Evolutionary conservation across 2,113 vertebrate genomes (phyloP).

Genomic region (Coreoperca whiteheadi): DNA sequence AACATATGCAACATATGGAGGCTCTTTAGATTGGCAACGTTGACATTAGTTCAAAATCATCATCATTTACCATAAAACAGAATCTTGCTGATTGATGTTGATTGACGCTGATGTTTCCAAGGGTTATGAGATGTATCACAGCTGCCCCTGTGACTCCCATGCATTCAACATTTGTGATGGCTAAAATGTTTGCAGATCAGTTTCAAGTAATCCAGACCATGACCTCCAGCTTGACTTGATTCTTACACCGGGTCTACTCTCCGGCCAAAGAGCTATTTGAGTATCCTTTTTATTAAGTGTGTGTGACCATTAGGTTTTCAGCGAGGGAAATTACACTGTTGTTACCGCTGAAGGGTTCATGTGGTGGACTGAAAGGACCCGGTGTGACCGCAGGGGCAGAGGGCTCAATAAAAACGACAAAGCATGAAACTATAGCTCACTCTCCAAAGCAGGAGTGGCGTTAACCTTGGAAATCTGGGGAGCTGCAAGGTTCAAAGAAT

Average conservation of each 20-base stretch:
- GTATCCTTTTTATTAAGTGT: slow-evolving; percentile 42
- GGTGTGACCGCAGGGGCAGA: slow-evolving; percentile 43
- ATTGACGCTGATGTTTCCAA: slow-evolving; percentile 51
- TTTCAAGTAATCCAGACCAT: slow-evolving; percentile 42
- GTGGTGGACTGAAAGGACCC: slow-evolving; percentile 53
- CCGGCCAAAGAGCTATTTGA: slow-evolving; percentile 18
- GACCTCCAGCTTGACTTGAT: slow-evolving; percentile 23
- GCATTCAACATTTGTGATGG: slow-evolving; percentile 21
- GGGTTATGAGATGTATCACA: slow-evolving; percentile 42
- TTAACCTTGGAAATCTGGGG: slow-evolving; percentile 66
- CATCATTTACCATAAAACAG: slow-evolving; percentile 54
- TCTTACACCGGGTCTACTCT: slow-evolving; percentile 27
- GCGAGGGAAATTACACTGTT: slow-evolving; percentile 37
- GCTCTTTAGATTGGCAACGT: slow-evolving; percentile 42
- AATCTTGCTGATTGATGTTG: slow-evolving; percentile 52
- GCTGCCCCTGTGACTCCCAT: slow-evolving; percentile 27
- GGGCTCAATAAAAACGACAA: slow-evolving; percentile 71
- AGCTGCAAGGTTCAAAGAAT: slow-evolving; percentile 66
- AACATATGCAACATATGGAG: slow-evolving; percentile 37
- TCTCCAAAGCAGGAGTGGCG: slow-evolving; percentile 46
- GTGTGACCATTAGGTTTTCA: slow-evolving; percentile 32
- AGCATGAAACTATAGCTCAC: slow-evolving; percentile 76
- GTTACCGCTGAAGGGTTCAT: slow-evolving; percentile 51
- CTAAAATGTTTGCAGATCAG: slow-evolving; percentile 17
- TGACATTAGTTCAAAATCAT: slow-evolving; percentile 31